Conservation (phyloP, 1,140 invertebrate genomes). For the Colletes gigas region DNA sequence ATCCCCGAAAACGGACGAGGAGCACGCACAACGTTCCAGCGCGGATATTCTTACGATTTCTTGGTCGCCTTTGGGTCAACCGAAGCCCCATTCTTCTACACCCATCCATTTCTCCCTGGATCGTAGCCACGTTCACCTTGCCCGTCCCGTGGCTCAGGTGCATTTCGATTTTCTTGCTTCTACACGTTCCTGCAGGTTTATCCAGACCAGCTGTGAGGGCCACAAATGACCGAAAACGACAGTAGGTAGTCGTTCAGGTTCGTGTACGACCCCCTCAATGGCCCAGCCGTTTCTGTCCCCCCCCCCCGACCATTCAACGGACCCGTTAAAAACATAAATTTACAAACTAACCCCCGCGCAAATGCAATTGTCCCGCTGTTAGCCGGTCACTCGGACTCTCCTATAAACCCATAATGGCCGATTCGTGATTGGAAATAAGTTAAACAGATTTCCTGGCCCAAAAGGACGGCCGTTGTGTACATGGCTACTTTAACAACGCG, state of each 20-base stretch:
- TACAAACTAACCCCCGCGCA: constrained; percentile 63
- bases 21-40: constrained; percentile 70
- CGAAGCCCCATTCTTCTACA: constrained; percentile 28
- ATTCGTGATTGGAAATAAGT: constrained; percentile 77
- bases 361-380: constrained; percentile 53
- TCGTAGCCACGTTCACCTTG: constrained; percentile 34
- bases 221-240: constrained; percentile 29
- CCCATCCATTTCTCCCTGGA: constrained; percentile 17
- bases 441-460: constrained; percentile 64
- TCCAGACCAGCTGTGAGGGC: constrained; percentile 3
- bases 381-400: constrained; percentile 6
- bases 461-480: constrained; percentile 1
- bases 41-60: constrained; percentile 70
- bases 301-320: constrained; percentile 1
- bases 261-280: constrained; percentile 21
- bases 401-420: constrained; percentile 58
- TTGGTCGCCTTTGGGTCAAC: constrained; percentile 38
- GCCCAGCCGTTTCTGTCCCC: not conserved
- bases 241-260: not conserved
- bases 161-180: constrained; percentile 1
- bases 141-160: constrained; percentile 45
- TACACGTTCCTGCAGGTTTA: constrained; percentile 29
- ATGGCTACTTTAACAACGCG: constrained; percentile 36
- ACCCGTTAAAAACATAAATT: constrained; percentile 72
- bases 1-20: constrained; percentile 61